Conservation (phyloP, 1,140 invertebrate species). For the Agrilus planipennis region DNA sequence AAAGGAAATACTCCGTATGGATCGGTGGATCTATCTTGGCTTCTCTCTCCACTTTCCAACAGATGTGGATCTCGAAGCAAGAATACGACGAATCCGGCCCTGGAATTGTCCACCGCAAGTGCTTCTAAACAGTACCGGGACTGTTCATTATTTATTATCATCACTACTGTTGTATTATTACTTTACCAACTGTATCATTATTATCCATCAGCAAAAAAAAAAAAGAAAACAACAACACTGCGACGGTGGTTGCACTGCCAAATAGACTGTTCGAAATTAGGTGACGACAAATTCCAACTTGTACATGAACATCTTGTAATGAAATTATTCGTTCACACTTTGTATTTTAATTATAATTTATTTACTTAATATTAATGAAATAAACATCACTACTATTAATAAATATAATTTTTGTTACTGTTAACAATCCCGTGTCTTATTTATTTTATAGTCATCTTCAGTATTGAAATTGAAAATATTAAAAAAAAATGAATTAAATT, state of each 20-base stretch:
- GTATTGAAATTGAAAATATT: too few relatives aligned
- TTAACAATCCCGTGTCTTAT: conserved; percentile 4
- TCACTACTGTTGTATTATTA: conserved; percentile 20
- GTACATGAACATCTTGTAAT: conserved; percentile 16
- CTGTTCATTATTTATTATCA: conserved; percentile 17
- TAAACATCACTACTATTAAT: conserved; percentile 8
- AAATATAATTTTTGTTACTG: conserved; percentile 11
- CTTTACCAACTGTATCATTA: conserved; percentile 16
- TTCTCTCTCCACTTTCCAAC: conserved; percentile 80
- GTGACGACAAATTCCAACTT: too few relatives aligned
- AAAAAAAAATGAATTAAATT: too few relatives aligned
- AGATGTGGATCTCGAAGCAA: conserved; percentile 94
- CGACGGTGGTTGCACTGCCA: conserved; percentile 29
- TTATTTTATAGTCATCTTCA: too few relatives aligned
- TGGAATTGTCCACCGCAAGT: conserved; percentile 90
- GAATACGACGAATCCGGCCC: conserved; percentile 92
- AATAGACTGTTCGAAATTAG: conserved; percentile 28
- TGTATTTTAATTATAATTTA: conserved; percentile 7
- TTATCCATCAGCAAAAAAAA: too few relatives aligned
- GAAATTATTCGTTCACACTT: too few relatives aligned
- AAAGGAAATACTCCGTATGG: conserved; percentile 86
- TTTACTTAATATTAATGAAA: conserved; percentile 11
- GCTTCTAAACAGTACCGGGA: conserved; percentile 61
- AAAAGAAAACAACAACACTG: too few relatives aligned
- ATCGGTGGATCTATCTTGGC: conserved; percentile 79